Base-by-base conservation (phyloP, 1,140 invertebrate genomes). In the Lordiphosa stackelbergi region DNA sequence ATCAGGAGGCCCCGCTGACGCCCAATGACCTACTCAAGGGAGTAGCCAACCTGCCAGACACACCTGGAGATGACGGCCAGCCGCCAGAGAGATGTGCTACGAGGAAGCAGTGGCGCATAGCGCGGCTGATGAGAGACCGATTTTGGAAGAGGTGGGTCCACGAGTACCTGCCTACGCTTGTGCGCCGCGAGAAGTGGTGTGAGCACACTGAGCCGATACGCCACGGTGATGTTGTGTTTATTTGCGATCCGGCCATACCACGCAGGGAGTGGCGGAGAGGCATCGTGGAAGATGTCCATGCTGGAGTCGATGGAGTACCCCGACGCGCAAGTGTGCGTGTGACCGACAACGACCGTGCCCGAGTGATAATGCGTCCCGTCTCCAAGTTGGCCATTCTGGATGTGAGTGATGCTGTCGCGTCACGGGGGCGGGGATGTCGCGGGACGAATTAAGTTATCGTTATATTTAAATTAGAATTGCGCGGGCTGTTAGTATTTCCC, bases 181-280 rank as follows among this genome's bases (percentile, higher is more conserved):
- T 47, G 5, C 38, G 61, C 10, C 48, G 48, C 36, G 49, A 53
- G 13, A 72, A 65, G 37, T 72, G 65, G 55, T 66, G 45, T 11
- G n/a, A 31, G 8, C 22, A 28, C 1, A 43, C 35, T 8, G 19
- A 40, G 13, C 53, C 53, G 1, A 49, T 66, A 0, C 9, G 51
- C 11, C 35, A 31, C n/a, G 53, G 54, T 38, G 12, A 48, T 12
- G 6, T 41, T 6, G 45, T 41, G 24, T 42, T 19, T 19, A 36
- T 52, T 3, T 52, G 47, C 5, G 31, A 52, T 43, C 47, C 31
- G 19, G 55, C 28, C 10, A 24, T 31, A 5, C 24, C 43, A n/a
- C n/a, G n/a, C n/a, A n/a, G n/a, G n/a, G n/a, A n/a, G n/a, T n/a
- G n/a, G n/a, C n/a, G n/a, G n/a, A n/a, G n/a, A 6, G 43, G 43